Evolutionary conservation across 1,140 invertebrate species (phyloP).

Genomic region (Anoplophora glabripennis): DNA sequence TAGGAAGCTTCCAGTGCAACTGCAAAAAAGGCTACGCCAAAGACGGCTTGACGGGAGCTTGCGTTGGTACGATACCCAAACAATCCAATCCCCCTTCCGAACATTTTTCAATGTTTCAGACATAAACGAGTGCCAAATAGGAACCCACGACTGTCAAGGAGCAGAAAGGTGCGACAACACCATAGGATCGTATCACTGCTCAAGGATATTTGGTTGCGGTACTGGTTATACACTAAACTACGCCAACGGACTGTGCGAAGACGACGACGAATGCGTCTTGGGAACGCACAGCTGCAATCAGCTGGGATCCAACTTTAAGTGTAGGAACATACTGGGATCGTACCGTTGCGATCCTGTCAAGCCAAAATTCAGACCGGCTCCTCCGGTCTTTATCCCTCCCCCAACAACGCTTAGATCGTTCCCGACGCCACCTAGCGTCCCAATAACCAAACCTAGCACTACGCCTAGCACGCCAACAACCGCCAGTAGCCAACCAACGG

Average conservation of each 20-base stretch:
- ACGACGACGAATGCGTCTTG: conserved; percentile 88
- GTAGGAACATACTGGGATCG: conserved; percentile 80
- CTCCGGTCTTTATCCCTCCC: neutral
- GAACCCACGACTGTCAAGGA: conserved; percentile 57
- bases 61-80: conserved; percentile 23
- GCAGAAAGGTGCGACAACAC: conserved; percentile 88
- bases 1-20: conserved; percentile 76
- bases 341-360: conserved; percentile 66
- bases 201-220: conserved; percentile 82
- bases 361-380: conserved; percentile 3
- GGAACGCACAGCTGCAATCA: conserved; percentile 75
- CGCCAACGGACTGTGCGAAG: conserved; percentile 82
- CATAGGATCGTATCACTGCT: conserved; percentile 81
- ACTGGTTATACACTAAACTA: conserved; percentile 95
- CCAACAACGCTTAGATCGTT: neutral
- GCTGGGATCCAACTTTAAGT: conserved; percentile 68
- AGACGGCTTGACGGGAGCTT: no score
- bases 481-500: neutral
- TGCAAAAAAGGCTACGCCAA: conserved; percentile 53
- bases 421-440: neutral
- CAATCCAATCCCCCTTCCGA: neutral
- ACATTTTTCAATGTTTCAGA: conserved; percentile 46
- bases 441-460: conserved; percentile 3
- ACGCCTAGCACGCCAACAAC: conserved; percentile 2
- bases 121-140: conserved; percentile 62